phyloP scores from a whole-genome alignment of 1,140 invertebrate species.

The Xylocopa sonorina region DNA sequence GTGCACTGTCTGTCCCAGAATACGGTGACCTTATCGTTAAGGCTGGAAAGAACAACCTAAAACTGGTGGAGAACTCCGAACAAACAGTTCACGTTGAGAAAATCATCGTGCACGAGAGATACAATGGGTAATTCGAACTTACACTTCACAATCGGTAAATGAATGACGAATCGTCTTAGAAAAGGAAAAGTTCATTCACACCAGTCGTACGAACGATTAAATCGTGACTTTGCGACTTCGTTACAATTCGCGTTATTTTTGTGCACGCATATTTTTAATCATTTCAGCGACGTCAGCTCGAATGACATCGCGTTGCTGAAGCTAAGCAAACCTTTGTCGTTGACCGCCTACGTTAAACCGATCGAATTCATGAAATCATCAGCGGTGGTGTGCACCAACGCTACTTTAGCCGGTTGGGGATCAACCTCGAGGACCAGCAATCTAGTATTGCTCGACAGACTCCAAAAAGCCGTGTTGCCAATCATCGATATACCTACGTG shows the following conservation, averaged over 20 bases:
- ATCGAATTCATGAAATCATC: slow-evolving; percentile 79
- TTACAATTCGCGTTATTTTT: no score
- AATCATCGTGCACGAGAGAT: slow-evolving; percentile 56
- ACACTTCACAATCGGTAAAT: no score
- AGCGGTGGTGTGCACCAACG: slow-evolving; percentile 73
- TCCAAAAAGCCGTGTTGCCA: slow-evolving; percentile 70
- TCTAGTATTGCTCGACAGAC: slow-evolving; percentile 51
- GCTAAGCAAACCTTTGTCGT: slow-evolving; percentile 82
- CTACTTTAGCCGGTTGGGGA: slow-evolving; percentile 82
- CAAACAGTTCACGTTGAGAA: slow-evolving; percentile 77
- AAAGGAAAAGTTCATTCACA: no score
- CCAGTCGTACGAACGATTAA: no score
- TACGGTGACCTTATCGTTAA: neutral
- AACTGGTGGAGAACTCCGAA: slow-evolving; percentile 73
- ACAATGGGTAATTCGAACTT: slow-evolving; percentile 44
- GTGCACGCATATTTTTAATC: neutral
- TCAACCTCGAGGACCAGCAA: slow-evolving; percentile 59
- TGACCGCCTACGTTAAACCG: slow-evolving; percentile 81
- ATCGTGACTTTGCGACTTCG: no score
- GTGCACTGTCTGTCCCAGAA: slow-evolving; percentile 56
- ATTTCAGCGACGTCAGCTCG: slow-evolving; percentile 78
- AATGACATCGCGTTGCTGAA: slow-evolving; percentile 86
- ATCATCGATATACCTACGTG: slow-evolving; percentile 56
- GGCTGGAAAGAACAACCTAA: slow-evolving; percentile 57
- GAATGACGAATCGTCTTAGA: no score